Evolutionary conservation across 2,797 vertebrate species (phyloP).

Genomic region (Sebastes jordani): DNA sequence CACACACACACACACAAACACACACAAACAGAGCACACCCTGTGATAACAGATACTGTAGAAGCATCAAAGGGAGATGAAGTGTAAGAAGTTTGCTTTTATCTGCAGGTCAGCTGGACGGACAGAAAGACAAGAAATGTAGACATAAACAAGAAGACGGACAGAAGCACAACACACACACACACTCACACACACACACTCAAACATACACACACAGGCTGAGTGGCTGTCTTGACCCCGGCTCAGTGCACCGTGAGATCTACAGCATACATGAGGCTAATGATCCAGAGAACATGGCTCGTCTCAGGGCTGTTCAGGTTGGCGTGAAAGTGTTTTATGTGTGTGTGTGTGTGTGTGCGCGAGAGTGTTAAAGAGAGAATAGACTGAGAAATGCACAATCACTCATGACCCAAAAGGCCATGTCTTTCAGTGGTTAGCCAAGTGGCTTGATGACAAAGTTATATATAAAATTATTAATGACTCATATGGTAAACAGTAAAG

Average conservation of each 20-base stretch:
- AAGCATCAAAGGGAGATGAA: constrained; percentile 59
- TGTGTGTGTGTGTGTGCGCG: neutral
- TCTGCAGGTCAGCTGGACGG: constrained; percentile 57
- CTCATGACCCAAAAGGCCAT: neutral
- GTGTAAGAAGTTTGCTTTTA: constrained; percentile 62
- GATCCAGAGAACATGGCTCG: constrained; percentile 56
- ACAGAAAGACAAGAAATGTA: constrained; percentile 37
- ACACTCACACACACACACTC: neutral
- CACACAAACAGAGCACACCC: neutral
- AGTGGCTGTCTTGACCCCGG: constrained; percentile 34
- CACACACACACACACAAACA: constrained; percentile 6
- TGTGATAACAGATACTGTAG: constrained; percentile 46
- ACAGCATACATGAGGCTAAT: constrained; percentile 50
- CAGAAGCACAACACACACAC: constrained; percentile 2
- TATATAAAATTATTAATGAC: neutral
- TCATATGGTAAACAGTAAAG: neutral
- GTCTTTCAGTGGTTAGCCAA: neutral
- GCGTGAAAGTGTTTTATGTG: constrained; percentile 18
- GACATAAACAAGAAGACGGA: constrained; percentile 33
- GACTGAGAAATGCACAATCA: constrained; percentile 10
- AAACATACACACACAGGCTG: neutral
- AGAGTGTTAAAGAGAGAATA: neutral
- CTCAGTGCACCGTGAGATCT: constrained; percentile 50
- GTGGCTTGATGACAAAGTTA: neutral
- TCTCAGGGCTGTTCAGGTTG: constrained; percentile 47